Evolutionary conservation across 2,888 invertebrate species (phyloP).

Genomic region (Andrena haemorrhoa): DNA sequence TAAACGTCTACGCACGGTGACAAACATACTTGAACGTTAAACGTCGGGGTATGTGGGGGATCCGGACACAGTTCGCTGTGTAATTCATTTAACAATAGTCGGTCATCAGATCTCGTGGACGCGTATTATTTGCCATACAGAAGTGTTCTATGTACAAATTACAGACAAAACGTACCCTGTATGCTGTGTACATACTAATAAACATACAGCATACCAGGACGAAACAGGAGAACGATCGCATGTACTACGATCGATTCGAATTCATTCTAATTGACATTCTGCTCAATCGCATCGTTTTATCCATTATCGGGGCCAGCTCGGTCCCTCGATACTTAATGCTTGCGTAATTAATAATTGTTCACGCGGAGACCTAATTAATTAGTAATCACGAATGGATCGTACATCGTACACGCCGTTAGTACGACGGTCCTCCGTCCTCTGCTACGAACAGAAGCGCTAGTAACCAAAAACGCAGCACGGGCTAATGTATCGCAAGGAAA

Average conservation of each 20-base stretch:
- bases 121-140: slow-evolving; percentile 38
- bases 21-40: slow-evolving; percentile 47
- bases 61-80: slow-evolving; percentile 34
- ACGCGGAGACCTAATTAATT: slow-evolving; percentile 22
- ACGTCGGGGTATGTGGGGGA: slow-evolving; percentile 37
- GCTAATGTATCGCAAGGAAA: slow-evolving; percentile 58
- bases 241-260: not conserved
- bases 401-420: slow-evolving; percentile 64
- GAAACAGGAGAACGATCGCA: not conserved
- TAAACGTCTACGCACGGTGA: slow-evolving; percentile 29
- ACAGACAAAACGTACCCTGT: slow-evolving; percentile 1
- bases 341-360: not conserved
- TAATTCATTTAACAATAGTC: not conserved
- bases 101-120: slow-evolving; percentile 45
- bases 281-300: not conserved
- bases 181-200: not conserved
- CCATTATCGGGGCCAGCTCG: not conserved
- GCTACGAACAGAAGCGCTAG: slow-evolving; percentile 63
- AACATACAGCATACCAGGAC: not conserved
- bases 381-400: slow-evolving; percentile 46
- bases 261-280: not conserved
- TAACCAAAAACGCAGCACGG: slow-evolving; percentile 62
- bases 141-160: not conserved
- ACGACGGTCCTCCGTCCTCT: slow-evolving; percentile 59
- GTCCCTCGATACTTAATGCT: not conserved